Evolutionary conservation across 1,140 invertebrate genomes (phyloP).

Genomic region (Maconellicoccus hirsutus): DNA sequence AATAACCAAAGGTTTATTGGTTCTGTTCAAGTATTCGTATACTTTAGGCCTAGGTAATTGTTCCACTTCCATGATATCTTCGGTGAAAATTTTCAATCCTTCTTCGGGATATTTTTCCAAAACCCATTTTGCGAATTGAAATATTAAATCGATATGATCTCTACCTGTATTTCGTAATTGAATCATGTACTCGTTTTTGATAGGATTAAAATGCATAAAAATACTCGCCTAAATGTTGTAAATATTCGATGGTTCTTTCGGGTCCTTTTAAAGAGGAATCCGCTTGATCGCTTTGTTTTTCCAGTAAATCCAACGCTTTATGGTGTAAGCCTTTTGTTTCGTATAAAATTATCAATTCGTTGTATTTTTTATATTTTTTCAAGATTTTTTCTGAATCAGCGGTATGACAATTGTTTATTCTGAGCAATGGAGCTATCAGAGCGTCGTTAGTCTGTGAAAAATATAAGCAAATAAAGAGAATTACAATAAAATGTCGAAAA

Average conservation of each 20-base stretch:
- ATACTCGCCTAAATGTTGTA: slow-evolving; percentile 69
- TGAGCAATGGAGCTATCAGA: slow-evolving; percentile 74
- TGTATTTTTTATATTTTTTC: slow-evolving; percentile 73
- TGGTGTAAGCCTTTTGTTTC: slow-evolving; percentile 75
- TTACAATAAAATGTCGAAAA: neutral
- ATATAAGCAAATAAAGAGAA: slow-evolving; percentile 27
- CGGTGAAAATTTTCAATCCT: slow-evolving; percentile 88
- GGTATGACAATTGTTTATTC: slow-evolving; percentile 89
- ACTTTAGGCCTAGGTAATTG: slow-evolving; percentile 75
- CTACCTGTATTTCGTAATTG: too few relatives aligned
- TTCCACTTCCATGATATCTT: slow-evolving; percentile 80
- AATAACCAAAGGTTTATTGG: slow-evolving; percentile 68
- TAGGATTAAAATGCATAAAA: too few relatives aligned
- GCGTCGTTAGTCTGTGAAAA: slow-evolving; percentile 86
- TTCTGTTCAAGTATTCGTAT: slow-evolving; percentile 73
- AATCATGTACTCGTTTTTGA: slow-evolving; percentile 29
- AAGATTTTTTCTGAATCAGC: slow-evolving; percentile 87
- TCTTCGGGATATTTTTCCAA: slow-evolving; percentile 73
- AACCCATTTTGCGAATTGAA: slow-evolving; percentile 92
- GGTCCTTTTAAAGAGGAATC: slow-evolving; percentile 69
- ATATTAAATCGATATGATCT: slow-evolving; percentile 80
- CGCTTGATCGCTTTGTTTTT: slow-evolving; percentile 60
- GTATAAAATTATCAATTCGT: slow-evolving; percentile 91
- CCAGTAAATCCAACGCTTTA: slow-evolving; percentile 78
- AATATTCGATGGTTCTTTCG: slow-evolving; percentile 76